A percentile compares a stretch with the other conserved stretches of the same genome.
phyloP scores from a whole-genome alignment of 2,113 vertebrate genomes.

The Nerophis lumbriciformis region DNA sequence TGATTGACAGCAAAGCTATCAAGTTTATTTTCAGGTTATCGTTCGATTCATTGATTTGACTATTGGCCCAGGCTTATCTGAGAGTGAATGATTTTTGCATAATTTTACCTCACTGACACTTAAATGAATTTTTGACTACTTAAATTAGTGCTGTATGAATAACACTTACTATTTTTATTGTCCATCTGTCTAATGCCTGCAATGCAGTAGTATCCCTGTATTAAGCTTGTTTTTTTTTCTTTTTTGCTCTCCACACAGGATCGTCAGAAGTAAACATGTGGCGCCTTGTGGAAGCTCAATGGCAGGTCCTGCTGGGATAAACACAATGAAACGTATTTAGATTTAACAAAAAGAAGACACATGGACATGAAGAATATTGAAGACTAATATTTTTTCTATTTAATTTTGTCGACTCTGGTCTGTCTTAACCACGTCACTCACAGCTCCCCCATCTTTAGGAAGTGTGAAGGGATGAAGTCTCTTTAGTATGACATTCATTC shows the following conservation, averaged over 20 bases:
- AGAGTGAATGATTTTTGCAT: no score
- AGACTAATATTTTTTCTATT: slow-evolving; percentile 69
- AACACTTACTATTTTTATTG: not conserved
- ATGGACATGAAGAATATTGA: slow-evolving; percentile 59
- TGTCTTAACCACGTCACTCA: slow-evolving; percentile 76
- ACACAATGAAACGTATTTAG: slow-evolving; percentile 58
- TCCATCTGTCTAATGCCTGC: not conserved
- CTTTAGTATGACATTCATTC: slow-evolving; percentile 45
- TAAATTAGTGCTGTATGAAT: no score
- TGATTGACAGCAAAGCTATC: no score
- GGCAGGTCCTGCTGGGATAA: slow-evolving; percentile 70
- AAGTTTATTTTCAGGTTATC: no score
- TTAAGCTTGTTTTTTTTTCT: not conserved
- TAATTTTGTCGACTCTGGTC: slow-evolving; percentile 77
- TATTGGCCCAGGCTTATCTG: no score
- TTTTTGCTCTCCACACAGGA: slow-evolving; percentile 72
- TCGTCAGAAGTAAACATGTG: slow-evolving; percentile 84
- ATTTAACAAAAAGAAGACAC: slow-evolving; percentile 53
- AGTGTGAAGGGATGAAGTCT: slow-evolving; percentile 78
- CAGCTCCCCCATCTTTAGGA: slow-evolving; percentile 55
- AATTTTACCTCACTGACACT: no score
- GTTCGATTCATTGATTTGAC: no score
- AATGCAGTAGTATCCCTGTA: not conserved
- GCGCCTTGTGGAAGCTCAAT: slow-evolving; percentile 65
- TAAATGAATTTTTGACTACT: no score